Conservation (phyloP, 1,140 invertebrate species). For the Neotoxoptera formosana region DNA sequence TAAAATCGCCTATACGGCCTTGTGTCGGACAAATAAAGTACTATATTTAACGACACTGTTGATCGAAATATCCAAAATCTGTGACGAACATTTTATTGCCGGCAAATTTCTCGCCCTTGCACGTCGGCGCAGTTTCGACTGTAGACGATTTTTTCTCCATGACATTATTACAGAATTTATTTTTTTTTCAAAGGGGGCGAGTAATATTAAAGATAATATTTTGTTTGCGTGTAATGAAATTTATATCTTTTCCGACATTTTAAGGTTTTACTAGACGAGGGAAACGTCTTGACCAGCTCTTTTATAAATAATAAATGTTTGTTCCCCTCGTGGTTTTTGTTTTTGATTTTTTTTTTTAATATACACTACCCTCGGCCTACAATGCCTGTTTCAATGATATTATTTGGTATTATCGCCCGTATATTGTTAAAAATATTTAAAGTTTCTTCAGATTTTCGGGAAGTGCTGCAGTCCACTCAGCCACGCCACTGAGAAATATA, state of each 20-base stretch:
- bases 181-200: no score
- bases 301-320: not conserved
- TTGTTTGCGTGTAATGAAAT: not conserved
- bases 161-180: no score
- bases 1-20: not conserved
- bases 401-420: not conserved
- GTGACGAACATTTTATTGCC: not conserved
- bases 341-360: not conserved
- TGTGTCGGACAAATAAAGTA: not conserved
- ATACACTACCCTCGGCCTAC: not conserved
- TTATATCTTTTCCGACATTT: not conserved
- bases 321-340: no score
- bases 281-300: not conserved
- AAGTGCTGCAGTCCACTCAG: not conserved
- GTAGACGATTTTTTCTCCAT: not conserved
- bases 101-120: not conserved
- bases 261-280: not conserved
- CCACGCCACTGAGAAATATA: not conserved
- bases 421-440: not conserved
- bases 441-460: not conserved
- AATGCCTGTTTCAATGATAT: not conserved
- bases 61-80: not conserved
- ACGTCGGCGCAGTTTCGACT: no score
- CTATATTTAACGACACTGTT: not conserved
- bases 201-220: not conserved